phyloP scores from a whole-genome alignment of 53 echinoderm and acorn worm genomes.

The Antedon mediterranea region DNA sequence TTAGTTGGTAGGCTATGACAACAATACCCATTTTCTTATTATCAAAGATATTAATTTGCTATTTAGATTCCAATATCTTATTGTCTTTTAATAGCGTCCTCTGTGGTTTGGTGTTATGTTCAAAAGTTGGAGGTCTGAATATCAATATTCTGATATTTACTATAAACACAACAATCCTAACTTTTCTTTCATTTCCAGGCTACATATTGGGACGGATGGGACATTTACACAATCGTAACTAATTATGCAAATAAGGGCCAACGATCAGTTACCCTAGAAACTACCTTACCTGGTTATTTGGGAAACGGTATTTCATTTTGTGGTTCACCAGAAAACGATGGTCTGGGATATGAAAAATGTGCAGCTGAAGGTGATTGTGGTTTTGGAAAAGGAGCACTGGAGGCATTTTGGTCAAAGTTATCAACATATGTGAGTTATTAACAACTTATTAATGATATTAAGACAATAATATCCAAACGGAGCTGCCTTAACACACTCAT shows the following conservation, averaged over 20 bases:
- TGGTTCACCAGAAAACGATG: slow-evolving; percentile 10
- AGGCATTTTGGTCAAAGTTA: slow-evolving; percentile 49
- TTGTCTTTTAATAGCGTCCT: too few relatives aligned
- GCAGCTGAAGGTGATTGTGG: slow-evolving; percentile 28
- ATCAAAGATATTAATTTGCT: too few relatives aligned
- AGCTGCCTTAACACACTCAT: too few relatives aligned
- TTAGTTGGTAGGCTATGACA: too few relatives aligned
- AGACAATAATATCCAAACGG: neutral
- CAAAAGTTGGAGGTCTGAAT: too few relatives aligned
- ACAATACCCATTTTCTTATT: too few relatives aligned
- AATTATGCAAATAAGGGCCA: slow-evolving; percentile 48
- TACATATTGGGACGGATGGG: slow-evolving; percentile 70
- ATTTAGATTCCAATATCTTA: too few relatives aligned
- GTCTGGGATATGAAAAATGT: slow-evolving; percentile 20
- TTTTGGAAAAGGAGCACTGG: slow-evolving; percentile 21
- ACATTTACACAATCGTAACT: slow-evolving; percentile 43
- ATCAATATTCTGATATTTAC: too few relatives aligned
- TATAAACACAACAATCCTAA: too few relatives aligned
- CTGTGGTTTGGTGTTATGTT: too few relatives aligned
- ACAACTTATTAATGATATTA: neutral
- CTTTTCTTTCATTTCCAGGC: too few relatives aligned
- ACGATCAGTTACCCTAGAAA: slow-evolving; percentile 41
- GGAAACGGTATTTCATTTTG: slow-evolving; percentile 27
- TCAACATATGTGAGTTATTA: slow-evolving; percentile 29
- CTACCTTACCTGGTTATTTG: slow-evolving; percentile 43